phyloP scores from a whole-genome alignment of 2,888 invertebrate species.

The Brachyptera risi region DNA sequence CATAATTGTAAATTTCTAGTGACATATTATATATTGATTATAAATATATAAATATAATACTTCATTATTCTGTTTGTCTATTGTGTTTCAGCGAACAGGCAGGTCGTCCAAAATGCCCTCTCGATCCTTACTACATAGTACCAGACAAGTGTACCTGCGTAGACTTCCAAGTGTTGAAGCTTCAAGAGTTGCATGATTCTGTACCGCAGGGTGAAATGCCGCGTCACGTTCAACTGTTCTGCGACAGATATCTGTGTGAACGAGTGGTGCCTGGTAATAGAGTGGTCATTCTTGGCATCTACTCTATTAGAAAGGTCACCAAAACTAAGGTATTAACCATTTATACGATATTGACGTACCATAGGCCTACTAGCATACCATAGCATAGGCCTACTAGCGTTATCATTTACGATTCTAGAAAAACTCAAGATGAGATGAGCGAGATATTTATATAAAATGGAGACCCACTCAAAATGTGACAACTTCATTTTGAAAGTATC shows the following conservation, averaged over 20 bases:
- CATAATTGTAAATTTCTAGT: too few relatives aligned
- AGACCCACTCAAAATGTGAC: too few relatives aligned
- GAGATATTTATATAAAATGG: too few relatives aligned
- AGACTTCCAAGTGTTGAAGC: conserved; percentile 95
- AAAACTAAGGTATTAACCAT: conserved; percentile 44
- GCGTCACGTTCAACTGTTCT: conserved; percentile 89
- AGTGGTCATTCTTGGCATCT: conserved; percentile 90
- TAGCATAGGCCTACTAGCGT: too few relatives aligned
- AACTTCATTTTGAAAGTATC: too few relatives aligned
- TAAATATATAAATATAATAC: too few relatives aligned
- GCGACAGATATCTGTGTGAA: conserved; percentile 91
- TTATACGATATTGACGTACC: too few relatives aligned
- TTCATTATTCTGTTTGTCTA: too few relatives aligned
- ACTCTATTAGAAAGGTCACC: conserved; percentile 87
- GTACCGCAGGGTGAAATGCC: conserved; percentile 98
- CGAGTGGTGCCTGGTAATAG: conserved; percentile 94
- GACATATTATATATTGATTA: too few relatives aligned
- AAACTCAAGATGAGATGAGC: too few relatives aligned
- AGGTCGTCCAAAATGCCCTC: conserved; percentile 86
- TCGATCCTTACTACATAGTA: conserved; percentile 97
- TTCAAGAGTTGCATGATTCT: conserved; percentile 93
- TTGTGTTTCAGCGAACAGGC: conserved; percentile 89
- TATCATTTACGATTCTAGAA: too few relatives aligned
- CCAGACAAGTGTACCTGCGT: conserved; percentile 97
- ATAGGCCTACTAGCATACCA: too few relatives aligned